A percentile compares a stretch with the other conserved stretches of the same genome.
phyloP scores from a whole-genome alignment of 1,140 invertebrate genomes.

The Pseudomyrmex flavicornis region DNA sequence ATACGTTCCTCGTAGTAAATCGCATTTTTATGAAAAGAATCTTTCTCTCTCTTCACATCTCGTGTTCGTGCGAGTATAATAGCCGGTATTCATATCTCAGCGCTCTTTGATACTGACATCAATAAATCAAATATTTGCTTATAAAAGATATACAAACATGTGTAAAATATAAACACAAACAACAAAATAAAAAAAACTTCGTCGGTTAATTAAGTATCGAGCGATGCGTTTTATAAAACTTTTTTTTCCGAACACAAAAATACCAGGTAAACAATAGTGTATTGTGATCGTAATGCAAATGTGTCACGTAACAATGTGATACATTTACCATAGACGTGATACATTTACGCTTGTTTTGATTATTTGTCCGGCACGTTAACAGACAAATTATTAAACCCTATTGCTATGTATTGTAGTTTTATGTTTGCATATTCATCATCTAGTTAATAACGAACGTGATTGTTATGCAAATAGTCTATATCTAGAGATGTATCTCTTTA shows the following conservation, averaged over 20 bases:
- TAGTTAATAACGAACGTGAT: slow-evolving; percentile 4
- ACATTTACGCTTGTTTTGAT: background rate
- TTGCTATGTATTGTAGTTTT: background rate
- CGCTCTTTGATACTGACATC: background rate
- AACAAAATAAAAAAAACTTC: too few relatives aligned
- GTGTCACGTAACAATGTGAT: background rate
- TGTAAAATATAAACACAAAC: too few relatives aligned
- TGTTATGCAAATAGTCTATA: background rate
- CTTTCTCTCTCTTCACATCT: too few relatives aligned
- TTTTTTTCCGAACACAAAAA: too few relatives aligned
- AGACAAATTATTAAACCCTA: background rate
- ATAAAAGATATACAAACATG: too few relatives aligned
- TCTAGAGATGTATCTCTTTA: slow-evolving; percentile 7
- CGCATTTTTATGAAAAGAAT: background rate
- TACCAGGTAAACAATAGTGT: too few relatives aligned
- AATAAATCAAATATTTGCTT: too few relatives aligned
- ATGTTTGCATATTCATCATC: background rate
- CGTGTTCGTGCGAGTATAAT: slow-evolving; percentile 8
- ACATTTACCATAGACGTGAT: background rate
- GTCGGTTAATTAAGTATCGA: too few relatives aligned
- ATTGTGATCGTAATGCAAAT: background rate
- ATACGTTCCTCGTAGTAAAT: background rate
- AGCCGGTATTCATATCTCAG: slow-evolving; percentile 9
- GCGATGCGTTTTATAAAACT: too few relatives aligned
- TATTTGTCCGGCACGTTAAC: background rate